Evolutionary conservation across 2,888 invertebrate species (phyloP).

Genomic region (Drosophila borborema): DNA sequence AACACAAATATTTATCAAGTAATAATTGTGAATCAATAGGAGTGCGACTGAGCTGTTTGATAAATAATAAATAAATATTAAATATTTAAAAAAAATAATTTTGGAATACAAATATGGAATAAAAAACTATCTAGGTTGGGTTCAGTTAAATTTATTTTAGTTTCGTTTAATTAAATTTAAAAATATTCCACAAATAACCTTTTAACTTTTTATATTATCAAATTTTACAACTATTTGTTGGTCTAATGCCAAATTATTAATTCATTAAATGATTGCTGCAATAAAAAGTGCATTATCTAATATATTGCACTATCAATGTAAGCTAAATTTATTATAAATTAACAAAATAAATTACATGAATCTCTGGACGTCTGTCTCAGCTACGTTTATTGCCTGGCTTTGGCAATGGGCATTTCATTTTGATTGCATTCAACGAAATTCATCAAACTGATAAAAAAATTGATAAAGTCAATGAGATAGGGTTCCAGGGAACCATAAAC

Average conservation of each 20-base stretch:
- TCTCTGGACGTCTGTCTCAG: not conserved
- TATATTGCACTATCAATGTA: not conserved
- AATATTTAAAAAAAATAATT: too few species aligned
- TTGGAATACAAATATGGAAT: too few species aligned
- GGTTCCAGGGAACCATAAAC: not conserved
- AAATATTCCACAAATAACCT: too few species aligned
- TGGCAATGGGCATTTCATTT: not conserved
- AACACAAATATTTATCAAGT: not conserved
- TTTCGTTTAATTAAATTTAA: too few species aligned
- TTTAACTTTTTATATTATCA: too few species aligned
- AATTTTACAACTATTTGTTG: too few species aligned
- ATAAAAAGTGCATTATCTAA: not conserved
- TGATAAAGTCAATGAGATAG: conserved; percentile 19
- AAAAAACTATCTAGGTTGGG: too few species aligned
- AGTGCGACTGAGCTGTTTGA: too few species aligned
- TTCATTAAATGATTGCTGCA: not conserved
- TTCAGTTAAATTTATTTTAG: too few species aligned
- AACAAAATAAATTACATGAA: not conserved
- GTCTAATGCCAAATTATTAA: too few species aligned
- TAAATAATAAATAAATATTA: too few species aligned
- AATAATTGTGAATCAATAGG: not conserved
- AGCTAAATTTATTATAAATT: not conserved
- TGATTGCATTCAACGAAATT: conserved; percentile 10
- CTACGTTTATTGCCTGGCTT: not conserved
- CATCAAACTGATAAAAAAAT: conserved; percentile 24